These are phyloP conservation scores for Gobius niger DNA, from an alignment of 2,113 vertebrate genomes.

Conservation along the genomic window DNA sequence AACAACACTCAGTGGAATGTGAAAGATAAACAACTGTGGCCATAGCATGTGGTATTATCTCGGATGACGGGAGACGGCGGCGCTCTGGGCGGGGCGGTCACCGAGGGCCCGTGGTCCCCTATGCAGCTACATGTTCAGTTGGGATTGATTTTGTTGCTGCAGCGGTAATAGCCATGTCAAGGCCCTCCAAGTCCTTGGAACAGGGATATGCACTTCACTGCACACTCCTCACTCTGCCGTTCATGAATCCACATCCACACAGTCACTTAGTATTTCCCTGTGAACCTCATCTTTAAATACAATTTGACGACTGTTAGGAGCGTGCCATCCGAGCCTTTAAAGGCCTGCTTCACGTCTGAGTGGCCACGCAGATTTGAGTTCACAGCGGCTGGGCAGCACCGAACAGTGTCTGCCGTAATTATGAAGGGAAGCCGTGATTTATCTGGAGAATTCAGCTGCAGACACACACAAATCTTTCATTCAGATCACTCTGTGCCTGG, in stretches of 20 bases:
- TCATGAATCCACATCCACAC: not conserved
- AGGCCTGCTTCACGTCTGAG: not conserved
- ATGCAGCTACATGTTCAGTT: no score
- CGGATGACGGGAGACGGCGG: no score
- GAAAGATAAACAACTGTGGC: no score
- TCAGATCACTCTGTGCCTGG: not conserved
- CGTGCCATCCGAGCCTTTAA: not conserved
- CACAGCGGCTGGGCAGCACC: not conserved
- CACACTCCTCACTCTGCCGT: not conserved
- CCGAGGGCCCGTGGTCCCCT: no score
- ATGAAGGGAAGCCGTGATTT: not conserved
- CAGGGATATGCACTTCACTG: not conserved
- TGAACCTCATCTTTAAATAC: not conserved
- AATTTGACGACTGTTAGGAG: not conserved
- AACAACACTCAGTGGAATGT: no score
- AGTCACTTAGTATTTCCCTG: not conserved
- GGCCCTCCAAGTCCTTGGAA: no score
- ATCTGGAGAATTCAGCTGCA: not conserved
- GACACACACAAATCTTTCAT: constrained; percentile 5
- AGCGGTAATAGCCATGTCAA: no score
- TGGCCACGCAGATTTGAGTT: constrained; percentile 1
- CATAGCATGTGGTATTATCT: no score
- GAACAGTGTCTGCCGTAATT: not conserved
- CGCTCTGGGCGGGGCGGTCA: no score
- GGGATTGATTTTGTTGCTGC: no score